phyloP scores from a whole-genome alignment of 2,888 invertebrate genomes.

The Epistrophella euchroma region DNA sequence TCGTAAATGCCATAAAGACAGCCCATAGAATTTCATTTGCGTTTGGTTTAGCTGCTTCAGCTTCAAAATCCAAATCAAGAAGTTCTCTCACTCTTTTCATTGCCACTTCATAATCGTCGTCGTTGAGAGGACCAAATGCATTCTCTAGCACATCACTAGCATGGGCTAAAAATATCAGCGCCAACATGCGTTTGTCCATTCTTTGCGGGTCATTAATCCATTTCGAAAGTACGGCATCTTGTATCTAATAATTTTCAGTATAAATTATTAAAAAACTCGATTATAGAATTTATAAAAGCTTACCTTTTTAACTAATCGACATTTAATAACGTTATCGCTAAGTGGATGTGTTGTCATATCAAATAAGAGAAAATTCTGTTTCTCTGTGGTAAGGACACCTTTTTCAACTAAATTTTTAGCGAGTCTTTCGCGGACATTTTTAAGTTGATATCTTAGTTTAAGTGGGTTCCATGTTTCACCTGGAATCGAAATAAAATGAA shows the following conservation, averaged over 20 bases:
- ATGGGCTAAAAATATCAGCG: constrained; percentile 97
- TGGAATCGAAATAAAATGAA: constrained; percentile 58
- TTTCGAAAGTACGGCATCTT: constrained; percentile 97
- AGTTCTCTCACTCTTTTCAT: constrained; percentile 98
- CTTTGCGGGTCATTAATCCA: constrained; percentile 99
- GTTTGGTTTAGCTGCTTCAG: constrained; percentile 95
- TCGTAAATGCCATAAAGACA: constrained; percentile 98
- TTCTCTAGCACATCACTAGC: constrained; percentile 99
- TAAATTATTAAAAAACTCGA: not conserved
- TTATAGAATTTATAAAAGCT: not conserved
- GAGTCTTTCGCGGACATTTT: constrained; percentile 99
- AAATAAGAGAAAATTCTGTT: constrained; percentile 99
- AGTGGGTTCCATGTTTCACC: constrained; percentile 99
- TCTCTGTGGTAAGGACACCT: constrained; percentile 99
- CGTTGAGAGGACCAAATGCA: constrained; percentile 98
- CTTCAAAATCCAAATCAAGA: constrained; percentile 98
- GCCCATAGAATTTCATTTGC: constrained; percentile 99
- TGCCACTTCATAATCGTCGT: constrained; percentile 98
- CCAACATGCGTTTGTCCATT: constrained; percentile 97
- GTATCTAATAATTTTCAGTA: constrained; percentile 88
- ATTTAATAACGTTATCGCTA: constrained; percentile 97
- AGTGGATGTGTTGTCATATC: constrained; percentile 99
- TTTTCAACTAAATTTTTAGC: constrained; percentile 99
- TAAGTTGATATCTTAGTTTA: constrained; percentile 98
- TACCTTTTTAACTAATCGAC: constrained; percentile 98